A percentile compares a stretch with the other conserved stretches of the same genome.
Conservation (phyloP, 1,140 invertebrate genomes). For the Hycleus phaleratus region DNA sequence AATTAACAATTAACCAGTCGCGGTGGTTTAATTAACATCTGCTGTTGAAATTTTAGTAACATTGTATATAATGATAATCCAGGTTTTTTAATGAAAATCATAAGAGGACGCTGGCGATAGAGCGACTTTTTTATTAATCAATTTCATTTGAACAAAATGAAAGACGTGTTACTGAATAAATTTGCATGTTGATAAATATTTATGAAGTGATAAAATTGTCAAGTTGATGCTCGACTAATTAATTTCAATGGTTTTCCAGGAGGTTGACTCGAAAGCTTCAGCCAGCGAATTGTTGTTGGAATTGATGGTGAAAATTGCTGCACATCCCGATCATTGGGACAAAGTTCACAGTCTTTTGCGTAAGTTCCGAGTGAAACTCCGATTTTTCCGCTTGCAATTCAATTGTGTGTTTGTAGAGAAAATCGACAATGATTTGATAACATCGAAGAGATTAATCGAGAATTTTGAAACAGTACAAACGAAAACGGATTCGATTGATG, state of each 20-base stretch:
- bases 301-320: conserved; percentile 34
- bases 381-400: neutral
- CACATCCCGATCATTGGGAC: conserved; percentile 34
- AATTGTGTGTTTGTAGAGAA: conserved; percentile 24
- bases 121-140: no score
- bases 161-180: neutral
- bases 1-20: no score
- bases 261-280: neutral
- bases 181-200: neutral
- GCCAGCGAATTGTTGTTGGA: conserved; percentile 35
- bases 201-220: no score
- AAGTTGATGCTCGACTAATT: no score
- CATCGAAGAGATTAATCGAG: conserved; percentile 26
- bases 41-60: no score
- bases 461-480: conserved; percentile 9
- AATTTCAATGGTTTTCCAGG: conserved; percentile 1
- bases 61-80: no score
- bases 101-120: no score
- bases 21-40: no score
- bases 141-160: no score
- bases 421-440: conserved; percentile 28
- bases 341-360: conserved; percentile 33
- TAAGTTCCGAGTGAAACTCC: conserved; percentile 16
- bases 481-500: conserved; percentile 7
- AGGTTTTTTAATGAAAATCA: no score